Percentiles rank a stretch among this genome's conserved stretches.
These are phyloP conservation scores for Corythaeola cristata DNA, from an alignment of 2,113 vertebrate genomes.

Conservation along the genomic window DNA sequence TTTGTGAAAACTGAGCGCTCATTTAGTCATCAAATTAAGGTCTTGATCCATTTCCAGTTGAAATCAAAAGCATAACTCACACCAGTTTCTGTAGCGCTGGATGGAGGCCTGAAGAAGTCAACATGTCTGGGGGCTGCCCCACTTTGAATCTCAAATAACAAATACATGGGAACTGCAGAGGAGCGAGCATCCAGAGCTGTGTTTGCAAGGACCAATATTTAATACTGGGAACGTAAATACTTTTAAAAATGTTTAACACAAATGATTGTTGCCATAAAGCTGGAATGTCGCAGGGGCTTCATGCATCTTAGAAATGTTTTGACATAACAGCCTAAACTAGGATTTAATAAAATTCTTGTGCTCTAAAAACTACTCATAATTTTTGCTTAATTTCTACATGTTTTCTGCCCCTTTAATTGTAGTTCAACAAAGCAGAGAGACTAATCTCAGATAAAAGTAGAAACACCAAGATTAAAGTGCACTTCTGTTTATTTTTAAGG, in stretches of 20 bases:
- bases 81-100: not conserved
- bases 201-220: slow-evolving; percentile 13
- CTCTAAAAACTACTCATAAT: slow-evolving; percentile 57
- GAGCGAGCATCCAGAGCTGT: not conserved
- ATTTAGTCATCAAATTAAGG: not conserved
- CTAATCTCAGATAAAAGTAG: slow-evolving; percentile 70
- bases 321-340: slow-evolving; percentile 32
- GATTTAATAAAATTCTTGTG: slow-evolving; percentile 62
- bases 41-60: not conserved
- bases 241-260: slow-evolving; percentile 12
- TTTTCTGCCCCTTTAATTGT: slow-evolving; percentile 55
- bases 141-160: not conserved
- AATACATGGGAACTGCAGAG: not conserved
- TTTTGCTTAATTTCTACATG: slow-evolving; percentile 54
- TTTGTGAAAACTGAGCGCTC: not conserved
- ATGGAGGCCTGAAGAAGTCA: not conserved
- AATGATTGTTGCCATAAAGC: not conserved
- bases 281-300: not conserved
- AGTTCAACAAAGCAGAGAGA: slow-evolving; percentile 29
- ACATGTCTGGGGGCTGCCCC: not conserved
- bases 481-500: slow-evolving; percentile 75
- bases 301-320: slow-evolving; percentile 68
- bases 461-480: slow-evolving; percentile 56
- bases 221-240: slow-evolving; percentile 49
- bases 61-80: not conserved